Evolutionary conservation across 2,113 vertebrate species (phyloP).

Genomic region (Cinclus cinclus): DNA sequence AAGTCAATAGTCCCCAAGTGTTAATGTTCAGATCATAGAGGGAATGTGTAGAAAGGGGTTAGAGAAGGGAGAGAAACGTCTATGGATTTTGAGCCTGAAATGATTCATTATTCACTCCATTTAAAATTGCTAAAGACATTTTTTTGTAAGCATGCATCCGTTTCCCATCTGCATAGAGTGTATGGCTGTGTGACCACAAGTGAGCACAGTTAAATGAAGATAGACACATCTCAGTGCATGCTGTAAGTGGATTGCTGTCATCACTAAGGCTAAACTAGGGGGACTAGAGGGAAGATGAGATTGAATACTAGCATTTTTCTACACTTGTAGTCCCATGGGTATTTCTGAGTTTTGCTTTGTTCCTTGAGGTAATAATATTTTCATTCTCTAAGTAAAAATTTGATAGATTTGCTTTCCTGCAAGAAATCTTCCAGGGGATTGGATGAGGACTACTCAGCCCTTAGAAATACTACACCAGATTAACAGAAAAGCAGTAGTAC

Average conservation of each 20-base stretch:
- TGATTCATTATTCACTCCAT: slow-evolving; percentile 42
- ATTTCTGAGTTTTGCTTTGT: not conserved
- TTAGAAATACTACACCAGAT: not conserved
- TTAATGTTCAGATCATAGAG: slow-evolving; percentile 36
- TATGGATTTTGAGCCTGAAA: slow-evolving; percentile 32
- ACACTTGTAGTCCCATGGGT: not conserved
- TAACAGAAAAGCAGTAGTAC: not conserved
- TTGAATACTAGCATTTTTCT: not conserved
- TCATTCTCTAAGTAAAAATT: not conserved
- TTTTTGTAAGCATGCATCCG: slow-evolving; percentile 10
- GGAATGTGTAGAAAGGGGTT: not conserved
- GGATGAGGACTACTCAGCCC: not conserved
- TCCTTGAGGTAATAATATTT: not conserved
- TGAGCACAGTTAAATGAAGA: slow-evolving; percentile 56
- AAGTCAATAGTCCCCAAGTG: slow-evolving; percentile 39
- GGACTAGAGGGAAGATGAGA: slow-evolving; percentile 19
- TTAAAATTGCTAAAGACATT: slow-evolving; percentile 49
- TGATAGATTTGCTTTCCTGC: not conserved
- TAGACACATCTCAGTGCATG: slow-evolving; percentile 28
- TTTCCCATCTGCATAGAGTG: slow-evolving; percentile 39
- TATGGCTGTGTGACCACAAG: slow-evolving; percentile 32
- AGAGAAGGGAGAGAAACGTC: not conserved
- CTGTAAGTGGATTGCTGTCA: slow-evolving; percentile 65
- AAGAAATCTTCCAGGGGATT: not conserved
- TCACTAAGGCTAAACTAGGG: slow-evolving; percentile 33